phyloP scores from a whole-genome alignment of 2,888 invertebrate genomes.

The Polydrusus cervinus region DNA sequence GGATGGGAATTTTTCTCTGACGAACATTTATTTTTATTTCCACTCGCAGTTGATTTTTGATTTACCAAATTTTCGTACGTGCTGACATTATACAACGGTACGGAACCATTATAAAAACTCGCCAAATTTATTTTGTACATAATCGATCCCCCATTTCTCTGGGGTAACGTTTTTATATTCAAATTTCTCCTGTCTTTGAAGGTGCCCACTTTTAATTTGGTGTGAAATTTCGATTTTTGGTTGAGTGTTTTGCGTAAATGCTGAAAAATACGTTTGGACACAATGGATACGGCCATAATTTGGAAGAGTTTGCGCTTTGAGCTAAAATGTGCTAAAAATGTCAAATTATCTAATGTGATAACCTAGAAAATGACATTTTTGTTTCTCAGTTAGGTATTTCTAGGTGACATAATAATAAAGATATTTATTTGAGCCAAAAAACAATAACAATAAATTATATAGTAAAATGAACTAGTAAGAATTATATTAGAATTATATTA shows the following conservation, averaged over 20 bases:
- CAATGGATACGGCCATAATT: conserved; percentile 37
- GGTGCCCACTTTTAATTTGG: not conserved
- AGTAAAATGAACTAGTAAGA: no score
- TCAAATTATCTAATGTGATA: conserved; percentile 8
- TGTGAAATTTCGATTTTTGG: conserved; percentile 9
- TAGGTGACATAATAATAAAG: not conserved
- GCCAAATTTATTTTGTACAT: conserved; percentile 43
- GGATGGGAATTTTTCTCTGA: conserved; percentile 34
- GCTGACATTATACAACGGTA: conserved; percentile 36
- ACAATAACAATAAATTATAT: no score
- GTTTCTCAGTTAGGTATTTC: not conserved
- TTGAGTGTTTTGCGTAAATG: conserved; percentile 1
- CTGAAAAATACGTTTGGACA: conserved; percentile 8
- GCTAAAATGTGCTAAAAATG: not conserved
- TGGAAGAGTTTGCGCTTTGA: conserved; percentile 1
- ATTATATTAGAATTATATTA: no score
- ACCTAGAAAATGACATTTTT: conserved; percentile 12
- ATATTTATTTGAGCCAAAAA: no score
- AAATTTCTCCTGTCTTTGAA: conserved; percentile 2
- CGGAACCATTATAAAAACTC: conserved; percentile 40
- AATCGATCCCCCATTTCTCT: not conserved
- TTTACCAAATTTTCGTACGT: conserved; percentile 51
- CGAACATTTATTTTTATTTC: conserved; percentile 33
- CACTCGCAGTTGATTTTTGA: conserved; percentile 35
- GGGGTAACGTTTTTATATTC: not conserved